A percentile compares a stretch with the other conserved stretches of the same genome.
phyloP scores from a whole-genome alignment of 2,797 vertebrate species.

The Syngnathus rostellatus region DNA sequence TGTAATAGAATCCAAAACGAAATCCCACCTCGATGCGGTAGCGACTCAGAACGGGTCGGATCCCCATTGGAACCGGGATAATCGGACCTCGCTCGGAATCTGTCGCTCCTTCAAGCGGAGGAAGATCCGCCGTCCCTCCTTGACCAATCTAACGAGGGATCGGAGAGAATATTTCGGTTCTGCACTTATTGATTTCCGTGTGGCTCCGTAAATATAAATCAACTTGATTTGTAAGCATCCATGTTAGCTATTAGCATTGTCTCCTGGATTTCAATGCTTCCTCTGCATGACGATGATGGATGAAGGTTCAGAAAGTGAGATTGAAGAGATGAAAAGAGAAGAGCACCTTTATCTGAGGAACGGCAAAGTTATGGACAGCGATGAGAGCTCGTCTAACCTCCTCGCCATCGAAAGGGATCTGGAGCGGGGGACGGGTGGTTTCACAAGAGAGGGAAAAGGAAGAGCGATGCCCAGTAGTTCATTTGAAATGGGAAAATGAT shows the following conservation, averaged over 20 bases:
- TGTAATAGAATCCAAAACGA: background rate
- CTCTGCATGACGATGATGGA: background rate
- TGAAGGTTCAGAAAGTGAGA: background rate
- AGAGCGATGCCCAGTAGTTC: background rate
- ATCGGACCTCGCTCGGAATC: conserved; percentile 86
- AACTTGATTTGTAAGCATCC: too few relatives aligned
- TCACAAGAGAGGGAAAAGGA: conserved; percentile 7
- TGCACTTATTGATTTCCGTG: background rate
- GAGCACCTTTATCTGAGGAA: conserved; percentile 72
- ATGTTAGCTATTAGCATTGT: too few relatives aligned
- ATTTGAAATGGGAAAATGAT: conserved; percentile 1
- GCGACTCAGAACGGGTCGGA: conserved; percentile 88
- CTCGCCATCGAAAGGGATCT: conserved; percentile 69
- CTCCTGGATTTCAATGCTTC: too few relatives aligned
- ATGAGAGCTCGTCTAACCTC: conserved; percentile 72
- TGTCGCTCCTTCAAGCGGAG: conserved; percentile 78
- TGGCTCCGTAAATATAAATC: background rate
- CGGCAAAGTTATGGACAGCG: conserved; percentile 68
- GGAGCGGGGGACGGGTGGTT: conserved; percentile 24
- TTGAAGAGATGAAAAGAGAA: conserved; percentile 30
- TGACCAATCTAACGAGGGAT: conserved; percentile 75
- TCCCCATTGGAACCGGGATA: conserved; percentile 87
- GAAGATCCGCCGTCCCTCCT: conserved; percentile 82
- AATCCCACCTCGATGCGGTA: conserved; percentile 90
- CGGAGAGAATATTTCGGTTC: background rate